Evolutionary conservation across 2,888 invertebrate genomes (phyloP).

Genomic region (Chamaedrilus cognettii): DNA sequence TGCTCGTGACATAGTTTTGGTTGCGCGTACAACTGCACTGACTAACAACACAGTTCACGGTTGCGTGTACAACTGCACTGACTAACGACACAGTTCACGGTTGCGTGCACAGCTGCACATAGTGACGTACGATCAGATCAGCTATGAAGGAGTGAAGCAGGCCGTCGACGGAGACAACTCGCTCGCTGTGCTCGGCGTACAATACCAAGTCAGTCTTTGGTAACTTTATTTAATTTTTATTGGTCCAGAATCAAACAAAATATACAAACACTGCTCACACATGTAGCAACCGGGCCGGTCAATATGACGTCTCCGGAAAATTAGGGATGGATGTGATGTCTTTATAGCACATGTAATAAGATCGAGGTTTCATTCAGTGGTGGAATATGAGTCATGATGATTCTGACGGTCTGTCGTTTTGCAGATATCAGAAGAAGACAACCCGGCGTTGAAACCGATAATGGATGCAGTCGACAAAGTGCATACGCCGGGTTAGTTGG

Average conservation of each 20-base stretch:
- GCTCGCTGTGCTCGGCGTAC: constrained; percentile 12
- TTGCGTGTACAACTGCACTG: too few relatives aligned
- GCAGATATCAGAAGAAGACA: constrained; percentile 13
- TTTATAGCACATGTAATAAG: neutral
- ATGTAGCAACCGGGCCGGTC: neutral
- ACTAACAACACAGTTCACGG: too few relatives aligned
- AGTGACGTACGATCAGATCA: constrained; percentile 8
- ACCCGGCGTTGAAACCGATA: neutral
- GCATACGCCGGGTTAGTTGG: neutral
- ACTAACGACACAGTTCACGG: too few relatives aligned
- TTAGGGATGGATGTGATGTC: neutral
- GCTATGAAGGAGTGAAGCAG: neutral
- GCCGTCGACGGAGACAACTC: constrained; percentile 9
- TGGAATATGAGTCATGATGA: neutral
- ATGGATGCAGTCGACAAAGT: neutral
- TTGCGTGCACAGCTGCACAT: constrained; percentile 21
- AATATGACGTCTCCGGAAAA: neutral
- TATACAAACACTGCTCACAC: neutral
- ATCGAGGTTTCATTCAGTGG: neutral
- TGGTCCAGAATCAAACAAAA: too few relatives aligned
- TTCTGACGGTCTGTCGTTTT: too few relatives aligned
- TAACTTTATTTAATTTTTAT: too few relatives aligned
- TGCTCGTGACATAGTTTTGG: too few relatives aligned
- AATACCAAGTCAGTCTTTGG: constrained; percentile 7
- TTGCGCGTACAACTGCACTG: too few relatives aligned